Evolutionary conservation across 1,140 invertebrate genomes (phyloP), one percentile per base, ranked within the genome.

Genomic region (Micrasema minimum): DNA sequence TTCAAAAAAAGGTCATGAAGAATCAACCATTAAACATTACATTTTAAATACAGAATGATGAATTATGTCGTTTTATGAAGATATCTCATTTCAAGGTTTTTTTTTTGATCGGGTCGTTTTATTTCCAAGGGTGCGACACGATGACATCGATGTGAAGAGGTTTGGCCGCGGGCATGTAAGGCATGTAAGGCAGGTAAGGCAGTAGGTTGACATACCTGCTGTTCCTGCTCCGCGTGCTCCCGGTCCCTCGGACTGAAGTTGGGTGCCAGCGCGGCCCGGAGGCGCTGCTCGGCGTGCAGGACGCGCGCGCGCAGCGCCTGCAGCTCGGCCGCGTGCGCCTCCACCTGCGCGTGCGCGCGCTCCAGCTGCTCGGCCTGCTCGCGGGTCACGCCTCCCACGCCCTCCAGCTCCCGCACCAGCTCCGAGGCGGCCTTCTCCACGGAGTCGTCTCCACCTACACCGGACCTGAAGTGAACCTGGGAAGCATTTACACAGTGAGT

Each of bases 261-360:
- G 45, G 94, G 91, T 82, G 92, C 91, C 79, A 93, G 85, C 55
- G 94, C 89, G 61, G 91, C 87, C 48, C 94, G 87, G 75, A 96
- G 84, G 77, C 93, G 91, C 80, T 96, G 94, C 81, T 96, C 95
- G 31, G 92, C 92, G 80, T 92, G 88, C 35, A 95, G 88, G 74
- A 96, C 90, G 80, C 93, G 90, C 76, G 92, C 90, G 55, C 94
- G 89, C 57, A 96, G 85, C 37, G 90, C 87, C 78, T 94, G 93
- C 78, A 96, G 91, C 83, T 97, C 94, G 83, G 94, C 83, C 81
- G 95, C 93, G 81, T 96, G 94, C 45, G 91, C 88, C 77, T 96
- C 95, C 66, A 96, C 89, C 82, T 96, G 94, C 57, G 88, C 81
- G 16, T 96, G 87, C 66, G 93, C 93, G n/a, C 88, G 86, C 79